Evolutionary conservation across 1,140 invertebrate genomes (phyloP), one percentile per base, ranked within the genome.

Genomic region (Drosophila pseudoobscura): DNA sequence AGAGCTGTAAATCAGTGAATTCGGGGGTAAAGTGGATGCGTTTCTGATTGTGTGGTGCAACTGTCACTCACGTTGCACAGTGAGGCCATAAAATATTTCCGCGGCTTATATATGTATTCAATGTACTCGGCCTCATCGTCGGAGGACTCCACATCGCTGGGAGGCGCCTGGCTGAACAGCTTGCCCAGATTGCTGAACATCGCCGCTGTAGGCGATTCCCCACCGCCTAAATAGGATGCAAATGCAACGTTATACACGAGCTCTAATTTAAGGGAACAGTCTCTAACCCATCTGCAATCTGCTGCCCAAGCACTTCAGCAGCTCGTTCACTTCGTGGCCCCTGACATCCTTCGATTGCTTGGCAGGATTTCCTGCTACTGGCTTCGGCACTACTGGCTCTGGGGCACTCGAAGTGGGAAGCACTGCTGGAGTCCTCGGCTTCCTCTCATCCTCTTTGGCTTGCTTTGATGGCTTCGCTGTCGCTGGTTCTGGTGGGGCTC

Each of bases 81-180:
- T 1, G 85, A 82, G 11, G 78, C 69, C 63, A 90, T 66, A 43
- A 91, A 92, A 53, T 91, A 90, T 70, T 87, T 78, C 0, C 90
- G 62, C 3, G 91, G 91, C 49, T 72, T 89, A 35, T 90, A 91
- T 44, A 91, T 80, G 45, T 91, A 92, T 54, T 92, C 91, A 39
- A 91, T 69, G 46, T 90, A 91, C 39, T 92, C 89, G n/a, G 77
- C 89, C 26, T 89, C 88, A n/a, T 87, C 83, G 39, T 91, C 91
- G 13, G 85, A 82, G 3, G 84, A 80, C 24, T 78, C 90, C 1
- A 79, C 55, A 64, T 90, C 90, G 20, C 71, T 90, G 1, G 87
- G 54, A 2, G 90, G 90, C 9, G 60, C 78, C 45, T 75, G 82
- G 44, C 82, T 85, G 2, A 91, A 72, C 17, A 91, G 69, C 63